Percentiles rank a stretch among this genome's conserved stretches.
These are phyloP conservation scores for Drosophila mayri DNA, from an alignment of 1,140 invertebrate species.

Conservation along the genomic window DNA sequence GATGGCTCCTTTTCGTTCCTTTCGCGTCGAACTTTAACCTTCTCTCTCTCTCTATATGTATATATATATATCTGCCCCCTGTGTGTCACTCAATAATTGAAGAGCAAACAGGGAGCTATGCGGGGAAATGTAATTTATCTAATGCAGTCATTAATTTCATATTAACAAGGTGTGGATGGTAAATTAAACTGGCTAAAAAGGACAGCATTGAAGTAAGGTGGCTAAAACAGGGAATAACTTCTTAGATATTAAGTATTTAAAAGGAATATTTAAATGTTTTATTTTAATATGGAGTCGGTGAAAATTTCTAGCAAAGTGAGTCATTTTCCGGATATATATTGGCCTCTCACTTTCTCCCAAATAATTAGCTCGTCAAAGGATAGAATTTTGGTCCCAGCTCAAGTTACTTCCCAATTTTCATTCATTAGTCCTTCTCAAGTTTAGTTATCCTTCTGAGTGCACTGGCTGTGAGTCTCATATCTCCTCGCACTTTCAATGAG, in stretches of 20 bases:
- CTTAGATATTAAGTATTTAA: background rate
- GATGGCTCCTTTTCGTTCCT: constrained; percentile 33
- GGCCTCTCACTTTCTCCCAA: no score
- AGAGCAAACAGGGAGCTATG: constrained; percentile 31
- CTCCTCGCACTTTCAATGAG: constrained; percentile 46
- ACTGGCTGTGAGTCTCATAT: constrained; percentile 29
- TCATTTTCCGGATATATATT: constrained; percentile 1
- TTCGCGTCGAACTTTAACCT: constrained; percentile 40
- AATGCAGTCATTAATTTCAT: constrained; percentile 81
- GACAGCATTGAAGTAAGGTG: background rate
- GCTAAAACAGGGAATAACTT: background rate
- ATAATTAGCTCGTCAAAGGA: constrained; percentile 27
- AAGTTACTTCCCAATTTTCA: constrained; percentile 18
- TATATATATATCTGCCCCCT: no score
- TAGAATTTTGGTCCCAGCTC: background rate
- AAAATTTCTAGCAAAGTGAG: constrained; percentile 12
- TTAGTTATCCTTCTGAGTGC: constrained; percentile 12
- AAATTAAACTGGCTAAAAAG: constrained; percentile 35
- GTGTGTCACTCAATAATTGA: constrained; percentile 61
- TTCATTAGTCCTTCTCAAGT: constrained; percentile 42
- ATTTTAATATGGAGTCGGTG: background rate
- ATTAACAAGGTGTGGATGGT: constrained; percentile 76
- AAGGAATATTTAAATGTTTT: background rate
- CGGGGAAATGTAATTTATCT: constrained; percentile 70
- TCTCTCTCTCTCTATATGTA: background rate